Base-by-base conservation (phyloP, 2,888 invertebrate species). In the Oscheius onirici region DNA sequence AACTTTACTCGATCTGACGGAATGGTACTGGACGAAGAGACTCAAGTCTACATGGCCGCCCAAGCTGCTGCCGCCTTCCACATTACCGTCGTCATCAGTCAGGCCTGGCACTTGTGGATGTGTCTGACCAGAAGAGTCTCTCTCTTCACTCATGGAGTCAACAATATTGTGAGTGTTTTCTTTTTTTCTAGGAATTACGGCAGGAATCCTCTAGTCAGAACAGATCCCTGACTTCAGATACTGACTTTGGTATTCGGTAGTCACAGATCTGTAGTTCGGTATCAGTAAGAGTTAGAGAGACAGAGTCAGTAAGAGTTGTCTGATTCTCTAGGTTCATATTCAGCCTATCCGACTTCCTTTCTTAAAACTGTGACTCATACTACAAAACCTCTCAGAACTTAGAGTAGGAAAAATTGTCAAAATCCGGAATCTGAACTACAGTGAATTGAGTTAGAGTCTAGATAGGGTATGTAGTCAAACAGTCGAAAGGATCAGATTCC, bases 91-190 rank as follows among this genome's bases (percentile, higher is more conserved):
- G 74, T 77, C 34, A 70, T 74, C 26, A 34, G 34, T 40, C 66
- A 66, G 20, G 76, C 75, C n/a, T 80, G 78, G 72, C 81, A 83
- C 63, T 54, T 83, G 22, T 81, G 77, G 76, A 79, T 78, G 75
- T 83, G 83, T 73, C 72, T 81, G 24, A 83, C 83, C n/a, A 73
- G 83, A 28, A 73, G 83, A 24, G 76, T 80, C 13, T 83, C 83
- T 10, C 70, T 83, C 26, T 83, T 83, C 73, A 63, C 54, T 10
- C 83, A 83, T 66, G 81, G 83, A 51, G 75, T 83, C 63, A 74
- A 73, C 24, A 83, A 83, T 68, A 75, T 75, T 69, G 80, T 74
- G 60, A 71, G 68, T 69, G 13, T 41, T 34, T 34, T 34, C 8
- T 34, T 3, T 34, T 8, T 34, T 8, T 8, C 34, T 34, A n/a